These are phyloP conservation scores for Corythornis cristatus DNA, from an alignment of 2,113 vertebrate genomes.

Conservation along the genomic window DNA sequence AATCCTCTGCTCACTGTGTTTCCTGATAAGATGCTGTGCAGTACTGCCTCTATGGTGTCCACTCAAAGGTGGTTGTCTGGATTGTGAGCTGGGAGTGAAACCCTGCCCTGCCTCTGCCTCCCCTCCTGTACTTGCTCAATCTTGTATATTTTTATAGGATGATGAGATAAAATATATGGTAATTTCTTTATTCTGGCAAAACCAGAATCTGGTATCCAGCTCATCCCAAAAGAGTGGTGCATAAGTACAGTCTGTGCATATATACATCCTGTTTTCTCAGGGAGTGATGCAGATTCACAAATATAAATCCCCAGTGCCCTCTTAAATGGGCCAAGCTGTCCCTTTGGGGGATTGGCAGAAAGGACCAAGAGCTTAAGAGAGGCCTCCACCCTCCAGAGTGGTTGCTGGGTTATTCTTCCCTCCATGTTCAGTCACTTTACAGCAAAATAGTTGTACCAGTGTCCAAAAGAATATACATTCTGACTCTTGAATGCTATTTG, in stretches of 20 bases:
- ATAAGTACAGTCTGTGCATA: background rate
- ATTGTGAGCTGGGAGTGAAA: background rate
- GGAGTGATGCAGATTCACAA: background rate
- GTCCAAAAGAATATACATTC: background rate
- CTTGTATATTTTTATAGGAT: background rate
- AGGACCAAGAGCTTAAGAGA: background rate
- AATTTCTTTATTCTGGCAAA: background rate
- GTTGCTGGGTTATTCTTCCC: background rate
- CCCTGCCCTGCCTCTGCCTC: background rate
- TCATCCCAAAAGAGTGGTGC: background rate
- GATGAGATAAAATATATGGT: background rate
- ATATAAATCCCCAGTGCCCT: background rate
- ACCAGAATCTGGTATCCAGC: background rate
- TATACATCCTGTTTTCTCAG: background rate
- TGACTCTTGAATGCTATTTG: background rate
- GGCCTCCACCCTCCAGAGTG: background rate
- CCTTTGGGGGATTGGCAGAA: background rate
- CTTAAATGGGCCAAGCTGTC: background rate
- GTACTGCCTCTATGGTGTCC: accelerated
- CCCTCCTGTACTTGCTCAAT: background rate
- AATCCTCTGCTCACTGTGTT: background rate
- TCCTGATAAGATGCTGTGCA: background rate
- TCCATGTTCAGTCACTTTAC: background rate
- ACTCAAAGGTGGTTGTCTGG: background rate
- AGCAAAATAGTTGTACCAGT: background rate